These are phyloP conservation scores for Chrysolophus pictus DNA, from an alignment of 2,797 vertebrate genomes.

Conservation along the genomic window DNA sequence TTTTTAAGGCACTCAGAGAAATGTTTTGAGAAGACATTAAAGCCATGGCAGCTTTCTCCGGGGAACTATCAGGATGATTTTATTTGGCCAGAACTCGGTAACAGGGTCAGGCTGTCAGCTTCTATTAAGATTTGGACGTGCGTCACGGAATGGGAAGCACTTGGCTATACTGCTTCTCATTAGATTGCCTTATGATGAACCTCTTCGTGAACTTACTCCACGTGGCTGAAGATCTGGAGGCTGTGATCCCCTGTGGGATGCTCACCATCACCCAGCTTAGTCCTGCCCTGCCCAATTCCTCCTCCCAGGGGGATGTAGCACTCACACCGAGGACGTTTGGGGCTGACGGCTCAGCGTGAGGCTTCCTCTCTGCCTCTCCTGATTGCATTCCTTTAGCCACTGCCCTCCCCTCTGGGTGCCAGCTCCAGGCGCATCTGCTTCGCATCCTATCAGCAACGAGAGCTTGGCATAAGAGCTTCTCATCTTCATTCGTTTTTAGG, in stretches of 20 bases:
- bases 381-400: neutral
- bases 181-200: slow-evolving; percentile 32
- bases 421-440: neutral
- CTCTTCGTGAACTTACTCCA: neutral
- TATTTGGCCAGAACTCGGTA: neutral
- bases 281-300: rapidly evolving
- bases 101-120: slow-evolving; percentile 37
- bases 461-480: neutral
- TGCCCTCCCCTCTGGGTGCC: neutral
- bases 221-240: neutral
- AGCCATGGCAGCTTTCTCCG: neutral
- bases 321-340: neutral
- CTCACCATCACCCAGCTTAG: neutral
- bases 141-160: neutral
- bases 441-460: rapidly evolving
- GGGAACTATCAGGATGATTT: slow-evolving; percentile 35
- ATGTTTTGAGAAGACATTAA: slow-evolving; percentile 13
- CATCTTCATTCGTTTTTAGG: neutral
- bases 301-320: rapidly evolving
- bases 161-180: slow-evolving; percentile 2
- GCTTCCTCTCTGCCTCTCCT: rapidly evolving
- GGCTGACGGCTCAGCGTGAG: neutral
- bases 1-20: neutral
- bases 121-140: neutral
- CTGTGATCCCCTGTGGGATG: neutral